A percentile compares a stretch with the other conserved stretches of the same genome.
Conservation (phyloP, 1,140 invertebrate genomes). For the Lepidostoma basale region DNA sequence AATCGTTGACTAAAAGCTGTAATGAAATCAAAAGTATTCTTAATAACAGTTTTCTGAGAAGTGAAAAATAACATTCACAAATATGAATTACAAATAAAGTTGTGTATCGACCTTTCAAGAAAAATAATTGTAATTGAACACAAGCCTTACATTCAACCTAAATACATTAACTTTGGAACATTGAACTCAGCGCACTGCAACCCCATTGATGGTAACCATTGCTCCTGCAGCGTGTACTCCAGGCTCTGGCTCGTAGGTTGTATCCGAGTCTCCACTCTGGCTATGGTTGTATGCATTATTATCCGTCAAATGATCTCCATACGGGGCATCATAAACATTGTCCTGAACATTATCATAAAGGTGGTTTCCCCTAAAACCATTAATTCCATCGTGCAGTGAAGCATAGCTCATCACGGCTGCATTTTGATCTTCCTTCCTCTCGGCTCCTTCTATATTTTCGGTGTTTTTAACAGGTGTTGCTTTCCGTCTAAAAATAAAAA, state of each 20-base stretch:
- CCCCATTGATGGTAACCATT: slow-evolving; percentile 59
- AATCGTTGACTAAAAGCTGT: too few relatives aligned
- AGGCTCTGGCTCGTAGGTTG: slow-evolving; percentile 62
- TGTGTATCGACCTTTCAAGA: too few relatives aligned
- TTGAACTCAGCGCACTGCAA: slow-evolving; percentile 53
- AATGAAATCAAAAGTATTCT: too few relatives aligned
- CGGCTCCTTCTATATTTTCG: slow-evolving; percentile 83
- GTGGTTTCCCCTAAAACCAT: slow-evolving; percentile 60
- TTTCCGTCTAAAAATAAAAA: slow-evolving; percentile 66
- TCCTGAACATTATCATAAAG: slow-evolving; percentile 79
- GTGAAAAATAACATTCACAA: too few relatives aligned
- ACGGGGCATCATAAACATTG: slow-evolving; percentile 74
- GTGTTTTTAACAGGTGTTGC: slow-evolving; percentile 85
- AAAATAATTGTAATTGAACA: not conserved
- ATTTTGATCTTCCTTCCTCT: slow-evolving; percentile 82
- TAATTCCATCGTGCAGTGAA: slow-evolving; percentile 70
- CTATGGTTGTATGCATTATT: slow-evolving; percentile 55
- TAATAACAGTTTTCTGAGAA: too few relatives aligned
- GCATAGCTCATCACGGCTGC: slow-evolving; percentile 87
- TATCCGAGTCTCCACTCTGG: slow-evolving; percentile 54
- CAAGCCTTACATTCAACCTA: slow-evolving; percentile 21
- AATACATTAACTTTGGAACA: slow-evolving; percentile 28
- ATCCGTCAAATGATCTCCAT: slow-evolving; percentile 59
- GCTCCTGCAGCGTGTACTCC: slow-evolving; percentile 51
- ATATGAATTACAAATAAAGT: too few relatives aligned